phyloP scores from a whole-genome alignment of 2,113 vertebrate genomes.

The Macrotis lagotis region DNA sequence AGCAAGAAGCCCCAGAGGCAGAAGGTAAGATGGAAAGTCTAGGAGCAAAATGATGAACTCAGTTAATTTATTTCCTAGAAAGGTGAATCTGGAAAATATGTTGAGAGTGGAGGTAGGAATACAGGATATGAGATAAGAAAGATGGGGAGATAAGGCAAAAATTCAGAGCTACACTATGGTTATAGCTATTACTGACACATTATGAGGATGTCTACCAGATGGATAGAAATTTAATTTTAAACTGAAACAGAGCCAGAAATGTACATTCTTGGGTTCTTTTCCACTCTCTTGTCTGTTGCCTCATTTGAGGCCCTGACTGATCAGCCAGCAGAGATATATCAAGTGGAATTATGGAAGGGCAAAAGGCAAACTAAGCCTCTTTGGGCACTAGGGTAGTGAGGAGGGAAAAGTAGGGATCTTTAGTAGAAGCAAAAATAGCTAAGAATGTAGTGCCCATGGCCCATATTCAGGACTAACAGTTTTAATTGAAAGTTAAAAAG shows the following conservation, averaged over 20 bases:
- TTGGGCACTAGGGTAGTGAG: neutral
- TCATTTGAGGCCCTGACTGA: neutral
- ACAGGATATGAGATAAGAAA: neutral
- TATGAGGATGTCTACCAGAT: neutral
- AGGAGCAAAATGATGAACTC: neutral
- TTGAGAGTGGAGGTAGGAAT: neutral
- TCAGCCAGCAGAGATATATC: neutral
- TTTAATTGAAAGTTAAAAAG: neutral
- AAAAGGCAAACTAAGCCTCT: neutral
- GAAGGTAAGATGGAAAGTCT: neutral
- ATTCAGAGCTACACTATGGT: neutral
- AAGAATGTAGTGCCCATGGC: neutral
- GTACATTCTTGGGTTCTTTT: neutral
- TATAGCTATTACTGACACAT: neutral
- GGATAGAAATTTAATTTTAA: neutral
- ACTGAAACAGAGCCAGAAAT: neutral
- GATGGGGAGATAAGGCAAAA: neutral
- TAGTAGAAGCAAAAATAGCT: neutral
- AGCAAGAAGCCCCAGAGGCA: neutral
- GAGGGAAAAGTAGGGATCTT: neutral
- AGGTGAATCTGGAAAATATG: neutral
- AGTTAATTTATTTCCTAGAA: conserved; percentile 1
- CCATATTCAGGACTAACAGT: neutral
- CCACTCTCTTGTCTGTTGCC: neutral
- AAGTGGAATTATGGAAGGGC: neutral